Evolutionary conservation across 2,888 invertebrate genomes (phyloP), one percentile per base, ranked within the genome.

Genomic region (Phlogophora meticulosa): DNA sequence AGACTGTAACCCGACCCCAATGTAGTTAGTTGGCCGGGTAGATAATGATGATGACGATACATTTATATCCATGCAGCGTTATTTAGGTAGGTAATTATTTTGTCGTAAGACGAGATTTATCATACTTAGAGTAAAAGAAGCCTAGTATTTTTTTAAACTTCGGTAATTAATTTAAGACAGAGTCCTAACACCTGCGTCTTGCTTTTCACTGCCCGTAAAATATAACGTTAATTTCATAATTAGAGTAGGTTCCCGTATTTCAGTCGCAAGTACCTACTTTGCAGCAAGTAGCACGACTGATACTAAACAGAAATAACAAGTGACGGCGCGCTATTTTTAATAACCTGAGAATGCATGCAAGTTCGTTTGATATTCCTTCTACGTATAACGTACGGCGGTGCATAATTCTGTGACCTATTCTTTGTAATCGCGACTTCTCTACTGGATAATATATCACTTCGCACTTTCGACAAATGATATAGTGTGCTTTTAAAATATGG

Each of bases 301-400:
- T 53, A 74, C 48, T 55, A 49, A 66, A 61, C 68, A 78, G 75
- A 74, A 78, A 74, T 66, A 74, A 57, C 52, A 67, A 63, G 45
- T 75, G 69, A 76, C 53, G 55, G 51, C 46, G 53, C 28, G 68
- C 61, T 76, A 75, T 79, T 79, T 66, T 59, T 79, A 75, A 43
- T 61, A 49, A 48, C 43, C 58, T 55, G 17, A 43, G 53, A 75
- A 66, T 75, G 57, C 75, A 74, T 28, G 62, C 67, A 49, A 28
- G 24, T 34, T 74, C 57, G 51, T 79, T 57, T 61, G 45, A 38
- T 53, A 74, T 75, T 73, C 55, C 24, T 53, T 60, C 36, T 46
- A 22, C 42, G 40, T 78, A 46, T 58, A 17, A 22, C 42, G 40
- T 78, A 46, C 65, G 22, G 9, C 32, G n/a, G 36, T 60, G 55